Evolutionary conservation across 2,113 vertebrate genomes (phyloP).

Genomic region (Melanocharis versteri): DNA sequence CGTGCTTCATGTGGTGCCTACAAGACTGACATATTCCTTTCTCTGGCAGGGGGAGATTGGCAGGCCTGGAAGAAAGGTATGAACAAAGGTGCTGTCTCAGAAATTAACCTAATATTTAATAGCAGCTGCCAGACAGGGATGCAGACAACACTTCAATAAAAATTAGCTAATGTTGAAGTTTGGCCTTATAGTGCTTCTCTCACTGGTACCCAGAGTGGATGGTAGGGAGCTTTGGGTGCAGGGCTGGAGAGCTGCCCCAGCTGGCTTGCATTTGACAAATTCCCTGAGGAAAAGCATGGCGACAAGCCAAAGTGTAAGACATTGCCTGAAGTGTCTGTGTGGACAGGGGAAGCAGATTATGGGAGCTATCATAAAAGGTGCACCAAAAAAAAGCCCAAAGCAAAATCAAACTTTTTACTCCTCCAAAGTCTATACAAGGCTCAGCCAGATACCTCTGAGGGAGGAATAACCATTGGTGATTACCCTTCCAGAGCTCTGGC

Average conservation of each 20-base stretch:
- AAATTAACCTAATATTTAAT: background rate
- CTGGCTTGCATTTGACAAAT: background rate
- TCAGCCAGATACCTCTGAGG: background rate
- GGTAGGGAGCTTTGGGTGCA: background rate
- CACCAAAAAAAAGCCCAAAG: background rate
- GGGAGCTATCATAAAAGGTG: background rate
- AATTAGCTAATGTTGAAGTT: background rate
- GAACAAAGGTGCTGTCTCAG: constrained; percentile 3
- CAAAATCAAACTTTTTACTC: background rate
- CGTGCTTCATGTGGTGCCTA: background rate
- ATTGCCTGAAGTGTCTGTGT: background rate
- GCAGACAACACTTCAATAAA: background rate
- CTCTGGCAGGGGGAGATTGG: constrained; percentile 92
- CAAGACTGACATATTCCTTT: constrained; percentile 50
- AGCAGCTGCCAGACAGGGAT: background rate
- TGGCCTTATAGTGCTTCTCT: background rate
- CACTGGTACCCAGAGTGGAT: background rate
- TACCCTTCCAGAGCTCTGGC: background rate
- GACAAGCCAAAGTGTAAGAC: background rate
- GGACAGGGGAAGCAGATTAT: background rate
- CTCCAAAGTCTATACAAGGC: background rate
- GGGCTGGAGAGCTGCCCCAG: background rate
- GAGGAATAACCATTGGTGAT: background rate
- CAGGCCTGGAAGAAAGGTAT: constrained; percentile 97
- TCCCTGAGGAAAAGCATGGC: background rate